Conservation (phyloP, 1,140 invertebrate species). For the Drosophila persimilis region DNA sequence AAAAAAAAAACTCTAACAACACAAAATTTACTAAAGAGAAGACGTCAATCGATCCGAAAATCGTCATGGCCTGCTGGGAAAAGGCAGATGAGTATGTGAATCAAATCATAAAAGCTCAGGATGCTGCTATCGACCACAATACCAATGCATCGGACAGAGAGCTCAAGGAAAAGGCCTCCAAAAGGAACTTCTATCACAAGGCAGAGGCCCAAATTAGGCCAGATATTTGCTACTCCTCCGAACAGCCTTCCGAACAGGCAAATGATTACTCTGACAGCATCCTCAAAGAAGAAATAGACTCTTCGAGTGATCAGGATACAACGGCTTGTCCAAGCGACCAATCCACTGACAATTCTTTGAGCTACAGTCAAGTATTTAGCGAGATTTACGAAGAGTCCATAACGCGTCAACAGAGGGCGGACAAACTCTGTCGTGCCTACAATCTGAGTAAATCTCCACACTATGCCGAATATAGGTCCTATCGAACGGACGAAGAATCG, state of each 20-base stretch:
- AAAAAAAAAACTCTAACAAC: too few relatives aligned
- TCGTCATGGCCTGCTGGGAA: too few relatives aligned
- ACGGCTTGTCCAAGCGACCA: conserved; percentile 1
- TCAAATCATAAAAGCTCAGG: neutral
- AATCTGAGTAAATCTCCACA: conserved; percentile 6
- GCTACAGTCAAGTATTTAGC: conserved; percentile 64
- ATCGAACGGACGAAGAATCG: neutral
- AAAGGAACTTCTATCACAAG: neutral
- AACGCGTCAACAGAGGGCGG: conserved; percentile 46
- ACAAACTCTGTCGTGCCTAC: conserved; percentile 30
- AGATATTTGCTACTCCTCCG: neutral
- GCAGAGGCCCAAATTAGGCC: neutral
- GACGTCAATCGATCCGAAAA: too few relatives aligned
- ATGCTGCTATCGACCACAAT: neutral
- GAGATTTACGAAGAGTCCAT: conserved; percentile 61
- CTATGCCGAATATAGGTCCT: neutral
- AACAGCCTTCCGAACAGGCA: neutral
- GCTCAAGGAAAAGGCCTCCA: neutral
- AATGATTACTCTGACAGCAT: too few relatives aligned
- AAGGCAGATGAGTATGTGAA: neutral
- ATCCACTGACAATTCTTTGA: conserved; percentile 55
- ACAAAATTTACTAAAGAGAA: neutral
- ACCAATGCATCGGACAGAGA: neutral
- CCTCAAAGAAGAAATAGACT: neutral
- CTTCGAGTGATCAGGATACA: too few relatives aligned